Evolutionary conservation across 2,797 vertebrate species (phyloP), one percentile per base, ranked within the genome.

Genomic region (Sebastes trivittatus): DNA sequence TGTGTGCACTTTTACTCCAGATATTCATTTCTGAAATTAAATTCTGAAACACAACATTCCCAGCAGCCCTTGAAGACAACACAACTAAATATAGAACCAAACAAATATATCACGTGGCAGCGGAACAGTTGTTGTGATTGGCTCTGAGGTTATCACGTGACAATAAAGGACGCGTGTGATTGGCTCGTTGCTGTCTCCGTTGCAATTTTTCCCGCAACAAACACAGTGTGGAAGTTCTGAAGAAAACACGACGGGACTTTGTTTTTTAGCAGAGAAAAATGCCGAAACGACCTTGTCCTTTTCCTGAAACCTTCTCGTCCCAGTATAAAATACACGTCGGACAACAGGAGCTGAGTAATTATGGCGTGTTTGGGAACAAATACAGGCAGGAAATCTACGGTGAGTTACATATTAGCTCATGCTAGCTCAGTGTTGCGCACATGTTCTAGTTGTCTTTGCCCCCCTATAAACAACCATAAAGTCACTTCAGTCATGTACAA

Each of bases 281-380:
- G 96, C 91, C 96, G 0, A 96, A 96, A 84, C 83, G 96, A 77
- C 52, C 94, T 0, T 96, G 74, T 86, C 96, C 96, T 55, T 96
- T 96, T 30, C 75, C 91, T 0, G 95, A 96, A 75, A 93, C 95
- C 0, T 96, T 96, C 76, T 96, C 96, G 0, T 95, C 95, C 0
- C 96, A 96, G 29, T 96, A 96, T 72, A 96, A 96, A 85, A 93
- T 96, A 18, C 96, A 96, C 5, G 85, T 96, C 1, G 91, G 96
- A 1, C 93, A 94, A 58, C 93, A 91, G 27, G 95, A 96, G 69
- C 11, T 96, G 30, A 95, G 52, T 27, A 92, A 92, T 2, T 89
- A 86, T 11, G 92, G 95, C 10, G 95, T 96, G 3, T 95, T 95
- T 72, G 95, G 96, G 0, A 92, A 89, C 77, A 92, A 93, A 62